Evolutionary conservation across 1,140 invertebrate genomes (phyloP).

Genomic region (Drosophila yakuba): DNA sequence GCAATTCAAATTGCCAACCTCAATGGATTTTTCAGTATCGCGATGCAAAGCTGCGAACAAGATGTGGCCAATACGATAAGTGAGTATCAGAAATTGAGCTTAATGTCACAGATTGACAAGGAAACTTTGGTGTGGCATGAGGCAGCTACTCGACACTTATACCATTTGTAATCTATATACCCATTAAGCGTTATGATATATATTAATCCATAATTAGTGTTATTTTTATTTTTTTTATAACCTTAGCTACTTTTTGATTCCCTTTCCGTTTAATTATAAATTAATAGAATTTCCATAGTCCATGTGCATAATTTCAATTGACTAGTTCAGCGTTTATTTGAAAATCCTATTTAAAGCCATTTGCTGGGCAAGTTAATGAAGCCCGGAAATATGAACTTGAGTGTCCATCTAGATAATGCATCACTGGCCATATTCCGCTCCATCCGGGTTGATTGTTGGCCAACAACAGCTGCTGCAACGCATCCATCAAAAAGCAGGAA

Average conservation of each 20-base stretch:
- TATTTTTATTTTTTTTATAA: too few species aligned
- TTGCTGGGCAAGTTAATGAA: not conserved
- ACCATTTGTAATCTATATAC: not conserved
- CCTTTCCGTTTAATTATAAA: too few species aligned
- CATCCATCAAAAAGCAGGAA: constrained; percentile 68
- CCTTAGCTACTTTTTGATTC: too few species aligned
- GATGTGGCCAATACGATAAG: constrained; percentile 50
- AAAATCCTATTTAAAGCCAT: not conserved
- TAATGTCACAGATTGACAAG: constrained; percentile 41
- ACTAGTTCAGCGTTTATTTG: too few species aligned
- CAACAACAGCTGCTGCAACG: constrained; percentile 42
- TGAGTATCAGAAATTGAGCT: constrained; percentile 40
- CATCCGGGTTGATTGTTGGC: constrained; percentile 34
- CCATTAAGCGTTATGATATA: not conserved
- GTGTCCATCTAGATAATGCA: constrained; percentile 23
- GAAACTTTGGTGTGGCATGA: not conserved
- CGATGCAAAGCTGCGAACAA: constrained; percentile 41
- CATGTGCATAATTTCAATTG: too few species aligned
- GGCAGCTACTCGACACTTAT: not conserved
- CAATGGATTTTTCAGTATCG: constrained; percentile 37
- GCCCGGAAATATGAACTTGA: constrained; percentile 26
- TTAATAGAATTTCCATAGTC: too few species aligned
- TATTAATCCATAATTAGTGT: not conserved
- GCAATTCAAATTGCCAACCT: constrained; percentile 66
- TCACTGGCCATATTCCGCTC: constrained; percentile 14